Percentiles rank a stretch among this genome's conserved stretches.
Conservation (phyloP, 2,113 vertebrate species). For the Pangasianodon gigas region DNA sequence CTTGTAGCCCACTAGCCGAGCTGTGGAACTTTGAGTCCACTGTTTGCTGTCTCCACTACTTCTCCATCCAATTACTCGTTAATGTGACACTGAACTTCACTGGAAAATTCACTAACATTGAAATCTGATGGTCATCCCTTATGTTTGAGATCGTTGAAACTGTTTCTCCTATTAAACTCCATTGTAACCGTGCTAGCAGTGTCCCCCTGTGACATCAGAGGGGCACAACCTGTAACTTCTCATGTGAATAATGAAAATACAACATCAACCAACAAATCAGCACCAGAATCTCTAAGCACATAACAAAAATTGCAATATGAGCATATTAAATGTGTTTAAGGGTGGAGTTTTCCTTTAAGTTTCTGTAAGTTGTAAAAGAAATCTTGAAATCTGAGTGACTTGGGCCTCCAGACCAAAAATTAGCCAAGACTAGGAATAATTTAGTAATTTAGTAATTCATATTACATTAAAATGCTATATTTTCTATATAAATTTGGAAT, state of each 20-base stretch:
- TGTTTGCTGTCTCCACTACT: not conserved
- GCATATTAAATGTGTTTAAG: not conserved
- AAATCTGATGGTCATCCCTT: not conserved
- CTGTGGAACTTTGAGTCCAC: not conserved
- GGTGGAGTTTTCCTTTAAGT: not conserved
- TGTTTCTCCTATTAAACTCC: not conserved
- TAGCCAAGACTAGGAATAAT: not conserved
- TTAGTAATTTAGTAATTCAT: not conserved
- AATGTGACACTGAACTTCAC: not conserved
- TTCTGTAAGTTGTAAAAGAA: not conserved
- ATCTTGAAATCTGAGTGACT: not conserved
- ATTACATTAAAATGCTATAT: not conserved
- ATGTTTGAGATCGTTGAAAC: not conserved
- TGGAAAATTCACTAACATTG: not conserved
- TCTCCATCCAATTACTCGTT: not conserved
- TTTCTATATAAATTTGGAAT: not conserved
- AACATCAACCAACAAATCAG: not conserved
- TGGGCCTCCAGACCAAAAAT: not conserved
- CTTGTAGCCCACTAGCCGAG: not conserved
- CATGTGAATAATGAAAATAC: not conserved
- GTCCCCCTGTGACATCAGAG: not conserved
- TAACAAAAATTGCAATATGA: not conserved
- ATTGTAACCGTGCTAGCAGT: not conserved
- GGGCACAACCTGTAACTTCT: not conserved
- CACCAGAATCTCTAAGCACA: not conserved